phyloP scores from a whole-genome alignment of 2,113 vertebrate species.

The Nannobrachium achirus region DNA sequence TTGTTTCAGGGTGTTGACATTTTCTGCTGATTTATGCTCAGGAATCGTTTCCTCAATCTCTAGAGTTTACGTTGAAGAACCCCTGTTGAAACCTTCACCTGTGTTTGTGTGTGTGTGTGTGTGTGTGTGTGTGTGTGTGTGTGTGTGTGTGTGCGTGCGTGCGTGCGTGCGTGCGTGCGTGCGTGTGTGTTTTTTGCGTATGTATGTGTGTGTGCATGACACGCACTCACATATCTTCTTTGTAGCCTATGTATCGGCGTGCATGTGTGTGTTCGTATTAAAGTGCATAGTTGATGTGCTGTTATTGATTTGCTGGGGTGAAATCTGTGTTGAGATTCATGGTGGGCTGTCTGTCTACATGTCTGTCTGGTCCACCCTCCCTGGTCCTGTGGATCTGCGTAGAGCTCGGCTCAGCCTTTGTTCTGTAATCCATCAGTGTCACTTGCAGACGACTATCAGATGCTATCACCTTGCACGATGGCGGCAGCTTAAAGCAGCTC shows the following conservation, averaged over 20 bases:
- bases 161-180: constrained; percentile 2
- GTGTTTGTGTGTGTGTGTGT: background rate
- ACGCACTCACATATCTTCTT: background rate
- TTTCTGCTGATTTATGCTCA: background rate
- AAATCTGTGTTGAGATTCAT: constrained; percentile 65
- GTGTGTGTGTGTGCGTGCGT: background rate
- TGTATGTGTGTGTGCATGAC: constrained; percentile 23
- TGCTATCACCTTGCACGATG: constrained; percentile 52
- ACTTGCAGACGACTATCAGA: constrained; percentile 63
- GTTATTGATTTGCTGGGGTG: constrained; percentile 65
- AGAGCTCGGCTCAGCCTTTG: constrained; percentile 46
- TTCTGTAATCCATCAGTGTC: constrained; percentile 71
- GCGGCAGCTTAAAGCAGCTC: constrained; percentile 43
- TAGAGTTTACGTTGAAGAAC: constrained; percentile 13
- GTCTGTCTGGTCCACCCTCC: too few species aligned
- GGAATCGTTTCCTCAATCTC: constrained; percentile 16
- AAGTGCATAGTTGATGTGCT: constrained; percentile 18
- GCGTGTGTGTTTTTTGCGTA: constrained; percentile 13
- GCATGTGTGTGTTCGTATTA: background rate
- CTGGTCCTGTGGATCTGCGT: constrained; percentile 49
- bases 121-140: background rate
- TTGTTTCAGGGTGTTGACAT: constrained; percentile 22
- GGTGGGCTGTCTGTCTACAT: constrained; percentile 61
- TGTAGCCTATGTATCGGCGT: background rate
- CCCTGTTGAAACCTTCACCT: constrained; percentile 20